Evolutionary conservation across 2,797 vertebrate species (phyloP).

Genomic region (Coranthus polyacanthus): DNA sequence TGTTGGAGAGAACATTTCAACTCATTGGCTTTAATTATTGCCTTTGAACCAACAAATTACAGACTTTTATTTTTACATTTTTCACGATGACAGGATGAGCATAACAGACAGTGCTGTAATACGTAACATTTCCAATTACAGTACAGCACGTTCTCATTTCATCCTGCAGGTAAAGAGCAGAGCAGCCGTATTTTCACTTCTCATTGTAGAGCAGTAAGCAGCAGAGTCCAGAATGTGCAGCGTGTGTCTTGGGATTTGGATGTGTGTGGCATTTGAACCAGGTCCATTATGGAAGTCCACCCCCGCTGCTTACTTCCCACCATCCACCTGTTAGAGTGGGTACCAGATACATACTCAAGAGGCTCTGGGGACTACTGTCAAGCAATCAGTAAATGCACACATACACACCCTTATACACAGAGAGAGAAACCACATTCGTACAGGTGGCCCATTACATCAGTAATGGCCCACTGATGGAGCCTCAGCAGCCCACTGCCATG

Average conservation of each 20-base stretch:
- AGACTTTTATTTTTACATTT: no score
- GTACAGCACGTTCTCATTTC: not conserved
- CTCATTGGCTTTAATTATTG: no score
- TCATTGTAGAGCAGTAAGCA: constrained; percentile 8
- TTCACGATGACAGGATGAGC: no score
- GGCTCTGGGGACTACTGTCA: constrained; percentile 43
- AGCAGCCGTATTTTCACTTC: not conserved
- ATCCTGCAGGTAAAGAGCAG: constrained; percentile 1
- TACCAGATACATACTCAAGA: constrained; percentile 42
- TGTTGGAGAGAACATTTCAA: constrained; percentile 1
- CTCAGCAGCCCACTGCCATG: constrained; percentile 38
- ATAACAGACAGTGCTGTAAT: no score
- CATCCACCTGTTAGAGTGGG: constrained; percentile 65
- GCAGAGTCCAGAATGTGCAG: constrained; percentile 11
- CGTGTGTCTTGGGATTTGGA: constrained; percentile 23
- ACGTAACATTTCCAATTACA: not conserved
- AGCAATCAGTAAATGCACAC: constrained; percentile 40
- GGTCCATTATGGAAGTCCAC: constrained; percentile 48
- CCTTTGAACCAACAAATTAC: no score
- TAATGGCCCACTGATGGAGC: constrained; percentile 67
- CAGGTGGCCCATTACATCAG: constrained; percentile 68
- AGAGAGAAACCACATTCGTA: constrained; percentile 31
- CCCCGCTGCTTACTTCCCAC: constrained; percentile 44
- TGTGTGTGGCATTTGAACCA: constrained; percentile 50
- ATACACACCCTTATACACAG: constrained; percentile 19